Evolutionary conservation across 2,113 vertebrate genomes (phyloP).

Genomic region (Muntiacus muntjak): DNA sequence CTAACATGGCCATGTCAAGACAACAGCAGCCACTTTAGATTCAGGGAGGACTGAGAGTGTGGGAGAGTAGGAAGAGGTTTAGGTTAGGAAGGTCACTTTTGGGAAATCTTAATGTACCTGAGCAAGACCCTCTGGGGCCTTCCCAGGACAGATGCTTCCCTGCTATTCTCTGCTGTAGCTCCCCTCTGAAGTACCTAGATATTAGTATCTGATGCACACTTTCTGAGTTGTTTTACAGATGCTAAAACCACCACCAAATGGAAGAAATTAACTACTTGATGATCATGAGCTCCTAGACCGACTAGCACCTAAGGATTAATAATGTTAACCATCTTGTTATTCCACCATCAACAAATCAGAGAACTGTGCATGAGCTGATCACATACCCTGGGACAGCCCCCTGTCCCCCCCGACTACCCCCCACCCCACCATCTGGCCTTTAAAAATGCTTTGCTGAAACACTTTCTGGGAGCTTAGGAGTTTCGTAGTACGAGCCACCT

Average conservation of each 20-base stretch:
- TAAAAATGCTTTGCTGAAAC: background rate
- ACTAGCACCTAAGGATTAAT: background rate
- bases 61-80: too few relatives aligned
- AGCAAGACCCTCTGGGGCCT: background rate
- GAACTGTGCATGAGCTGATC: background rate
- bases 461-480: background rate
- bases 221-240: background rate
- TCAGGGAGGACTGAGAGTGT: background rate
- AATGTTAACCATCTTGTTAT: background rate
- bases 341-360: background rate
- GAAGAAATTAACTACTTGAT: background rate
- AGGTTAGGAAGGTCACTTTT: background rate
- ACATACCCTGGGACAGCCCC: background rate
- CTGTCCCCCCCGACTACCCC: background rate
- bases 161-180: background rate
- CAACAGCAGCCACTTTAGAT: background rate
- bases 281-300: background rate
- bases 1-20: background rate
- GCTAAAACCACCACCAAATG: background rate
- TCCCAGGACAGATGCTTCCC: background rate
- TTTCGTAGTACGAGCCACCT: background rate
- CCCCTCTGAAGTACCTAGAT: background rate
- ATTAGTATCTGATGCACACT: background rate
- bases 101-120: background rate
- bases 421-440: accelerated